Conservation (phyloP, 2,888 invertebrate species). For the Nomada flava region DNA sequence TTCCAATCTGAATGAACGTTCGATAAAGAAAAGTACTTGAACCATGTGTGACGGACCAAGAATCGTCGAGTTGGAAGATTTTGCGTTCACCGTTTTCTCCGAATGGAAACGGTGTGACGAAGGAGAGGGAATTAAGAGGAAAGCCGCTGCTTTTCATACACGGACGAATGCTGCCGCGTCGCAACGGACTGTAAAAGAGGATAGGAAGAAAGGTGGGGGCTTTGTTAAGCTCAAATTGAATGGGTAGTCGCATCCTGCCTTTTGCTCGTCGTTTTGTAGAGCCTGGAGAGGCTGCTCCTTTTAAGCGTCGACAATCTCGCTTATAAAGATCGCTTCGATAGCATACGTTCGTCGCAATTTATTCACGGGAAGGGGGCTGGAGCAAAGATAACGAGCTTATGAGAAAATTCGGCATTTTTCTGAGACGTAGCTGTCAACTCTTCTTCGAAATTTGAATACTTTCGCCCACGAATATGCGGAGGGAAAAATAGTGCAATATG, state of each 20-base stretch:
- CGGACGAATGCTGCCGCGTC: conserved; percentile 17
- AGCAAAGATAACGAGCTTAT: not conserved
- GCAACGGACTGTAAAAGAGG: conserved; percentile 31
- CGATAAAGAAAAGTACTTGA: not conserved
- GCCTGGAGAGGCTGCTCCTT: conserved; percentile 14
- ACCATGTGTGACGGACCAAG: not conserved
- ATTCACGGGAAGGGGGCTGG: not conserved
- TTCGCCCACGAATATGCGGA: not conserved
- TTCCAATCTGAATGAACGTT: no score
- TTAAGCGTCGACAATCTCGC: conserved; percentile 32
- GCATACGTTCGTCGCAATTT: conserved; percentile 26
- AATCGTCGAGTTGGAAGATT: not conserved
- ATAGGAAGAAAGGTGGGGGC: conserved; percentile 37
- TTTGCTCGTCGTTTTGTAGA: conserved; percentile 24
- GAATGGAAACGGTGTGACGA: conserved; percentile 2
- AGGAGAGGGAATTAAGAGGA: conserved; percentile 42
- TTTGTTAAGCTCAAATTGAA: conserved; percentile 62
- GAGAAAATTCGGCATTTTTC: not conserved
- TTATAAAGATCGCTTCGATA: conserved; percentile 48
- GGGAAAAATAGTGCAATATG: no score
- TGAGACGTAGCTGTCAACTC: not conserved
- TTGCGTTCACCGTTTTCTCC: not conserved
- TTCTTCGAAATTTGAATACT: not conserved
- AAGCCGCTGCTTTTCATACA: conserved; percentile 39
- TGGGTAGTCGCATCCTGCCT: conserved; percentile 32